Percentiles rank a stretch among this genome's conserved stretches.
Evolutionary conservation across 1,140 invertebrate species (phyloP).

Genomic region (Caerostris darwini): DNA sequence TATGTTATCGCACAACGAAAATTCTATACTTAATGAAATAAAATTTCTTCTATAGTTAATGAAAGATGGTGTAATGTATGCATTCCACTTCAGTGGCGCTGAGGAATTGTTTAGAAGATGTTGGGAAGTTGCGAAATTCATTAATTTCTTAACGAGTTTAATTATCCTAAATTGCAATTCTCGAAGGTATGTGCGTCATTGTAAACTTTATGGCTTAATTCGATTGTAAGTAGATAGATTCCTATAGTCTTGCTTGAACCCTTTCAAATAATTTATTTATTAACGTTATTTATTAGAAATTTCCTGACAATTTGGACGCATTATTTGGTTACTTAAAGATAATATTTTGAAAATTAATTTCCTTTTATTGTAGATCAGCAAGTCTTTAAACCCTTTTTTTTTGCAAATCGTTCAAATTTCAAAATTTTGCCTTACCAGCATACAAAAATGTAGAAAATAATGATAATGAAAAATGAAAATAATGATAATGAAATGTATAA

Average conservation of each 20-base stretch:
- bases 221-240: neutral
- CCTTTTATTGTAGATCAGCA: too few relatives aligned
- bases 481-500: too few relatives aligned
- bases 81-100: neutral
- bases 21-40: neutral
- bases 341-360: too few relatives aligned
- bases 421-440: too few relatives aligned
- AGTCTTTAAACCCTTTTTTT: too few relatives aligned
- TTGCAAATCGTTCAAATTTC: too few relatives aligned
- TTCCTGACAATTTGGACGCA: too few relatives aligned
- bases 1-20: neutral
- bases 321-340: too few relatives aligned
- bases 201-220: neutral
- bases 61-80: neutral
- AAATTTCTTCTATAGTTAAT: too few relatives aligned
- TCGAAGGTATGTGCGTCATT: neutral
- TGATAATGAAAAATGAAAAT: too few relatives aligned
- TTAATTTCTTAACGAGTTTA: conserved; percentile 33
- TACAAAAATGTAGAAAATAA: too few relatives aligned
- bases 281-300: neutral
- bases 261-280: neutral
- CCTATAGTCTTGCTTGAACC: neutral
- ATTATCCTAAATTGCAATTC: neutral
- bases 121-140: neutral
- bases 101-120: neutral